Base-by-base conservation (phyloP, 2,797 vertebrate species). In the Glyptemys insculpta region DNA sequence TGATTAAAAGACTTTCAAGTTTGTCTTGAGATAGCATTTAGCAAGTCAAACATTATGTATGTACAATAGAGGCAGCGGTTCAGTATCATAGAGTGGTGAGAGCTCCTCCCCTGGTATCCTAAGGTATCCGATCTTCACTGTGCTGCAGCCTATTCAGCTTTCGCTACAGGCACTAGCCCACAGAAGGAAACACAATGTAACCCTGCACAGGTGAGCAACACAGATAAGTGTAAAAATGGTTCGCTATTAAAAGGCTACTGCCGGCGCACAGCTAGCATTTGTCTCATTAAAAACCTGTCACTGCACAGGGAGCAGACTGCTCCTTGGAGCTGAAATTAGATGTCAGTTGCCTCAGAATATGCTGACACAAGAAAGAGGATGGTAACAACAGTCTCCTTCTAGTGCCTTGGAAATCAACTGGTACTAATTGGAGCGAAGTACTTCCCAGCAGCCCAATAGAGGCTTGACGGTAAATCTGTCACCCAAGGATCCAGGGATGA, bases 231-330 rank as follows among this genome's bases (percentile, higher is more conserved):
- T 83, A 49, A 83, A 49, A 52, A 44, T 83, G 54, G 53, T 86
- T 53, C 82, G 50, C 21, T 52, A 85, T 93, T 18, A 56, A 92
- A 89, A 81, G 79, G 79, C 91, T 92, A 68, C 85, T 92, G 59
- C 62, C 95, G 94, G 88, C 79, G 47, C 19, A n/a, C 8, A 56
- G 85, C 53, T 86, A 92, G 62, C 94, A 83, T 93, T 96, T 96
- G 85, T 92, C 93, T 97, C 92, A 96, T 97, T 97, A 72, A 95
- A 94, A 97, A 95, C 89, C 88, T 94, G 92, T 93, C 78, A 84
- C 92, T 93, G 80, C 72, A 91, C 90, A 87, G 87, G 89, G 80
- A 94, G 93, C 87, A 95, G 88, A 62, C 95, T 91, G 95, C 74
- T 89, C 87, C 91, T 93, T 92, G 93, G 85, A 97, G 88, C 86